phyloP scores from a whole-genome alignment of 2,888 invertebrate species.

The Anthrax anthrax region DNA sequence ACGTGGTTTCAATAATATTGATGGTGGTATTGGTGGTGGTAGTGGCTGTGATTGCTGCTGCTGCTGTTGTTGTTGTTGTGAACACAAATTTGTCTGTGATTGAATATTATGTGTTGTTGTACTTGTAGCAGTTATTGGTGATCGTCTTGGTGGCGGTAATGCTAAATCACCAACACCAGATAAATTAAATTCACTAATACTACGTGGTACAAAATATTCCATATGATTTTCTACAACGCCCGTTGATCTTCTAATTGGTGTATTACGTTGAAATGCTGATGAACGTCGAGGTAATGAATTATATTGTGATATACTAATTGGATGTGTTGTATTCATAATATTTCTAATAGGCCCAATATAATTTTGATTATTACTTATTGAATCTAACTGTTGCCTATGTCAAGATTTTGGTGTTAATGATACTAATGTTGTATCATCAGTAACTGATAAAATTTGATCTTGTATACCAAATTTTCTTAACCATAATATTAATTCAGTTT shows the following conservation, averaged over 20 bases:
- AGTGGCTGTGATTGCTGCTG: constrained; percentile 24
- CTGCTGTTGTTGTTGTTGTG: constrained; percentile 18
- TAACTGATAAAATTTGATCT: constrained; percentile 34
- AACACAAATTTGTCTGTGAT: constrained; percentile 31
- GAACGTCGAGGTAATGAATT: constrained; percentile 41
- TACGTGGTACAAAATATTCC: constrained; percentile 73
- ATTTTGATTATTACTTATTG: constrained; percentile 30
- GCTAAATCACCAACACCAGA: constrained; percentile 47
- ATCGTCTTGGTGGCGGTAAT: constrained; percentile 36
- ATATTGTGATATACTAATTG: constrained; percentile 36
- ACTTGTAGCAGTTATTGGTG: constrained; percentile 24
- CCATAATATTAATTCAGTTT: constrained; percentile 51
- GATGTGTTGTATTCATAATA: too few species aligned
- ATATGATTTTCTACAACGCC: constrained; percentile 47
- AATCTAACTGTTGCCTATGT: constrained; percentile 34
- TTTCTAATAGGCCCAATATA: constrained; percentile 21
- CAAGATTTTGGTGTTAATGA: constrained; percentile 43
- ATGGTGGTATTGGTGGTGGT: constrained; percentile 19
- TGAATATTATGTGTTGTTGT: constrained; percentile 24
- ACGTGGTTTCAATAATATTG: constrained; percentile 38
- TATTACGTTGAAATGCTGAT: constrained; percentile 46
- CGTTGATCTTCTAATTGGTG: constrained; percentile 48
- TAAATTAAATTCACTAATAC: constrained; percentile 69
- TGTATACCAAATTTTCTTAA: constrained; percentile 33
- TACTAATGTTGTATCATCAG: constrained; percentile 38